Percentiles rank a stretch among this genome's conserved stretches.
Conservation (phyloP, 1,140 invertebrate species). For the Drosophila nikananu region DNA sequence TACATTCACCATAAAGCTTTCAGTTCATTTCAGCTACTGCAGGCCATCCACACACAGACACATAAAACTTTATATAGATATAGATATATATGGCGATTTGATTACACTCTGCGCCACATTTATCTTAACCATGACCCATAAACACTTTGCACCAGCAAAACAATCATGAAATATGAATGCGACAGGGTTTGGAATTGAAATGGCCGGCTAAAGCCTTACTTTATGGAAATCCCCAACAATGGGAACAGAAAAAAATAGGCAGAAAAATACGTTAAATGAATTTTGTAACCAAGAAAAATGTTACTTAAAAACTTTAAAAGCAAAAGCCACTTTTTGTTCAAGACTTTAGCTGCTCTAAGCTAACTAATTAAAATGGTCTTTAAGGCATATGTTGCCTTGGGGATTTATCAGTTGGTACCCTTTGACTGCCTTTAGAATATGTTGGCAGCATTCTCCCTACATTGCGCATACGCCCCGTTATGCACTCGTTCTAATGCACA, state of each 20-base stretch:
- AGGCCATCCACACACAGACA: background rate
- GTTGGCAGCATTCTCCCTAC: background rate
- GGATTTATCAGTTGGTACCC: background rate
- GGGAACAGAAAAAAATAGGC: background rate
- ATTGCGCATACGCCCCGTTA: constrained; percentile 36
- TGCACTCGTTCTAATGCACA: constrained; percentile 34
- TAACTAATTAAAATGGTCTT: background rate
- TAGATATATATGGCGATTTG: constrained; percentile 36
- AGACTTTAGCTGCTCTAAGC: background rate
- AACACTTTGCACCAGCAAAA: constrained; percentile 38
- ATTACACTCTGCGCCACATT: constrained; percentile 50
- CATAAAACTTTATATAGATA: background rate
- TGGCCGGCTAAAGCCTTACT: background rate
- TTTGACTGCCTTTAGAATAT: constrained; percentile 6
- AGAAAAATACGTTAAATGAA: background rate
- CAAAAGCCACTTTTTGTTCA: background rate
- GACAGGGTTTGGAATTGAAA: constrained; percentile 26
- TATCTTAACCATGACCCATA: constrained; percentile 49
- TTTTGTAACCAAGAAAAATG: background rate
- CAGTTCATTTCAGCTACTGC: constrained; percentile 6
- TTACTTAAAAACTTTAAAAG: background rate
- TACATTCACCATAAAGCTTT: constrained; percentile 39
- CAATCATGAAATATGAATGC: constrained; percentile 36
- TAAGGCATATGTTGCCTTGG: background rate
- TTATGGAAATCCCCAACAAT: background rate